Evolutionary conservation across 2,888 invertebrate genomes (phyloP).

Genomic region (Physocephala rufipes): DNA sequence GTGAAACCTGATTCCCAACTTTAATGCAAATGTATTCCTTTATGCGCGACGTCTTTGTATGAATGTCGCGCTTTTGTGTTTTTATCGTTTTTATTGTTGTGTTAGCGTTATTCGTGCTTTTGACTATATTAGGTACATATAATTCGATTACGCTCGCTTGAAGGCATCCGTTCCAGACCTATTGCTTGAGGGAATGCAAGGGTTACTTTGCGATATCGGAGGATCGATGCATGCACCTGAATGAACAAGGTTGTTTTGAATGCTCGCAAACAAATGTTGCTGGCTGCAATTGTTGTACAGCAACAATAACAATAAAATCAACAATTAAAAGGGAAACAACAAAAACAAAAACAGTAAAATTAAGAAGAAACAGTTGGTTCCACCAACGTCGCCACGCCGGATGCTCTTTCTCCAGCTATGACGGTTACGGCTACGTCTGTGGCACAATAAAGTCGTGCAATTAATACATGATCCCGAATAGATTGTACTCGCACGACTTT

Average conservation of each 20-base stretch:
- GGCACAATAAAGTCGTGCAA: constrained; percentile 56
- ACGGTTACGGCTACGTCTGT: too few relatives aligned
- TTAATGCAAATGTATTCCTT: not conserved
- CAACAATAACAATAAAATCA: not conserved
- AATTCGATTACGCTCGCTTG: constrained; percentile 16
- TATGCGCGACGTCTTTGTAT: not conserved
- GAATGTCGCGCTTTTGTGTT: not conserved
- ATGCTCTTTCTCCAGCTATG: constrained; percentile 1
- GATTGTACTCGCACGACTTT: constrained; percentile 58
- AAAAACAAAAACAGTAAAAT: constrained; percentile 14
- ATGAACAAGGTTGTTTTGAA: not conserved
- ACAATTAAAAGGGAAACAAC: constrained; percentile 24
- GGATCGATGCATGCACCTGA: constrained; percentile 27
- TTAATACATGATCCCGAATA: constrained; percentile 58
- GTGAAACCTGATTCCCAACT: too few relatives aligned
- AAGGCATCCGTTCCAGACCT: not conserved
- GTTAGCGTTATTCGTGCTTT: constrained; percentile 16
- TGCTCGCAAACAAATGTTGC: constrained; percentile 26
- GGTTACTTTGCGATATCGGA: not conserved
- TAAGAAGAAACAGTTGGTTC: not conserved
- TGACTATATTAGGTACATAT: constrained; percentile 19
- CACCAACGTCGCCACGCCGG: constrained; percentile 6
- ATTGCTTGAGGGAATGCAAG: not conserved
- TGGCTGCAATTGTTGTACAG: constrained; percentile 20
- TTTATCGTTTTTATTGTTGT: not conserved